Evolutionary conservation across 2,888 invertebrate species (phyloP).

Genomic region (Julus scanicus): DNA sequence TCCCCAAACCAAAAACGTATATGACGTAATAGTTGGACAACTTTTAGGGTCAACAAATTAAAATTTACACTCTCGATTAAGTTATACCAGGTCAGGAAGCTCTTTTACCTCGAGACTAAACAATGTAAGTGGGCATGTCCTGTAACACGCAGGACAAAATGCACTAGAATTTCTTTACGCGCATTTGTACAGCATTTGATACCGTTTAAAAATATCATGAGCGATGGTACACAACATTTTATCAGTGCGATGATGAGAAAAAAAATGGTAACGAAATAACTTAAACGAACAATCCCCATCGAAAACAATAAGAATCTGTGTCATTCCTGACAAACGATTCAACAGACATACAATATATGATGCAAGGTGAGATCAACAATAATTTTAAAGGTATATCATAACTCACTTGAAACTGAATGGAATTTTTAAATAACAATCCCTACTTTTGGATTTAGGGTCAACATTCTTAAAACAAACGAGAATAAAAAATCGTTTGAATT

Average conservation of each 20-base stretch:
- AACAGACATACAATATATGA: not conserved
- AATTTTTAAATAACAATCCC: not conserved
- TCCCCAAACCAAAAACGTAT: too few species aligned
- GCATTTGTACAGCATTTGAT: not conserved
- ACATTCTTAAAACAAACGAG: too few species aligned
- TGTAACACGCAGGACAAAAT: not conserved
- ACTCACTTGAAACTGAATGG: not conserved
- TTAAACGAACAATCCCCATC: not conserved
- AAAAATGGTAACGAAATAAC: not conserved
- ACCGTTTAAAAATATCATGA: not conserved
- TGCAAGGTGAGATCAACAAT: conserved; percentile 33
- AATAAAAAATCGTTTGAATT: too few species aligned
- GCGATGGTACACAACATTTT: not conserved
- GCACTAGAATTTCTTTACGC: not conserved
- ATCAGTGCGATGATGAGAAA: not conserved
- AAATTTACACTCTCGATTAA: too few species aligned
- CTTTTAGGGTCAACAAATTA: too few species aligned
- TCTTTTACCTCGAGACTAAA: not conserved
- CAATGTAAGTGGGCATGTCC: not conserved
- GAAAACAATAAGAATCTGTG: not conserved
- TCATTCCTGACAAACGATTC: not conserved
- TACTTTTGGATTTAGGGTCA: too few species aligned
- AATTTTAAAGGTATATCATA: not conserved
- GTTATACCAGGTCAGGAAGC: not conserved
- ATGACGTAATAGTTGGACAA: too few species aligned